Percentiles rank a stretch among this genome's conserved stretches.
Evolutionary conservation across 2,113 vertebrate species (phyloP).

Genomic region (Fukomys damarensis): DNA sequence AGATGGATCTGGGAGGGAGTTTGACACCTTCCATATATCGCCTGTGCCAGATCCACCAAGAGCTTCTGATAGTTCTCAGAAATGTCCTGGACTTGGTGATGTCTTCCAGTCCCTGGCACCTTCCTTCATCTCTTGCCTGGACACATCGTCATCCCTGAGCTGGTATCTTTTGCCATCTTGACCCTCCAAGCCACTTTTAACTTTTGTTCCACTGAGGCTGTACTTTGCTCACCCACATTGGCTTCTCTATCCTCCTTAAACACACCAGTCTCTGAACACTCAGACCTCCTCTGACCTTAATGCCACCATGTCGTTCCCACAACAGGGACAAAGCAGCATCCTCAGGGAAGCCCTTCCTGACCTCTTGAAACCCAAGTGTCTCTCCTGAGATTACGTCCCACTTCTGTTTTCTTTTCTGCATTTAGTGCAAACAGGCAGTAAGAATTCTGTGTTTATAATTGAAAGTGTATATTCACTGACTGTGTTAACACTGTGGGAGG

Average conservation of each 20-base stretch:
- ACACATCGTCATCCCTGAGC: neutral
- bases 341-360: neutral
- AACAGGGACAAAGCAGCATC: neutral
- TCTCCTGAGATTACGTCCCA: neutral
- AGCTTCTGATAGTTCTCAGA: too few relatives aligned
- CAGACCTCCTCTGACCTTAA: neutral
- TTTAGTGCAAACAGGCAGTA: neutral
- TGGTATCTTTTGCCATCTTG: neutral
- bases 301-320: too few relatives aligned
- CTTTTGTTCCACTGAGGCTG: neutral
- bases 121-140: neutral
- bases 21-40: neutral
- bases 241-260: neutral
- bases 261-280: too few relatives aligned
- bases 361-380: accelerated
- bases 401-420: neutral
- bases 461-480: neutral
- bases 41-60: neutral
- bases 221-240: neutral
- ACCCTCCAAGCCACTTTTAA: neutral
- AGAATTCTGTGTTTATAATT: neutral
- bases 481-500: neutral
- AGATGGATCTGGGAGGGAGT: neutral
- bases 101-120: neutral
- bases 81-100: neutral